phyloP scores from a whole-genome alignment of 2,113 vertebrate species.

The Plecotus auritus region DNA sequence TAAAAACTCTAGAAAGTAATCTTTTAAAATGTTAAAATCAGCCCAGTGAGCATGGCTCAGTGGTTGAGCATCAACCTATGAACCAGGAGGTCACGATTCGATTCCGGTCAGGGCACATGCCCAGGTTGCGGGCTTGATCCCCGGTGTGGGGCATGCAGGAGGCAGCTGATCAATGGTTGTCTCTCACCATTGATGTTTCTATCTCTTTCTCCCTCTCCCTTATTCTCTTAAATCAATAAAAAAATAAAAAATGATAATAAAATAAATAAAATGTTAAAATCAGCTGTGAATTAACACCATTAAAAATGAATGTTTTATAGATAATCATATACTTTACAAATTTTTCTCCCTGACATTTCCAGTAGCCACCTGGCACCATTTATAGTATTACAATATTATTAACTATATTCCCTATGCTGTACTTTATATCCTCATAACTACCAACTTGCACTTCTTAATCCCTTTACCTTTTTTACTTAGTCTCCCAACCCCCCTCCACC shows the following conservation, averaged over 20 bases:
- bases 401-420: background rate
- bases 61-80: too few relatives aligned
- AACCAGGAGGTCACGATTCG: too few relatives aligned
- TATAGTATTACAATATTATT: background rate
- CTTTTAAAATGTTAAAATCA: slow-evolving; percentile 35
- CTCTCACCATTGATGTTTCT: too few relatives aligned
- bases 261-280: background rate
- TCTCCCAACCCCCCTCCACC: background rate
- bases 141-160: too few relatives aligned
- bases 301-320: background rate
- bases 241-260: too few relatives aligned
- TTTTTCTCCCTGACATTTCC: background rate
- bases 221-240: too few relatives aligned
- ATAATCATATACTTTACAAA: background rate
- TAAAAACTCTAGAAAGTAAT: slow-evolving; percentile 2
- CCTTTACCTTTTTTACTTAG: background rate
- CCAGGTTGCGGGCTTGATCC: too few relatives aligned
- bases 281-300: background rate
- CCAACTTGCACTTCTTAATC: background rate
- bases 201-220: too few relatives aligned
- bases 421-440: background rate
- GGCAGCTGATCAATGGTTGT: too few relatives aligned
- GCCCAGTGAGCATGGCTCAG: too few relatives aligned
- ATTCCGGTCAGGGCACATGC: too few relatives aligned
- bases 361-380: background rate